Evolutionary conservation across 2,113 vertebrate species (phyloP), one percentile per base, ranked within the genome.

Genomic region (Silurus glanis): DNA sequence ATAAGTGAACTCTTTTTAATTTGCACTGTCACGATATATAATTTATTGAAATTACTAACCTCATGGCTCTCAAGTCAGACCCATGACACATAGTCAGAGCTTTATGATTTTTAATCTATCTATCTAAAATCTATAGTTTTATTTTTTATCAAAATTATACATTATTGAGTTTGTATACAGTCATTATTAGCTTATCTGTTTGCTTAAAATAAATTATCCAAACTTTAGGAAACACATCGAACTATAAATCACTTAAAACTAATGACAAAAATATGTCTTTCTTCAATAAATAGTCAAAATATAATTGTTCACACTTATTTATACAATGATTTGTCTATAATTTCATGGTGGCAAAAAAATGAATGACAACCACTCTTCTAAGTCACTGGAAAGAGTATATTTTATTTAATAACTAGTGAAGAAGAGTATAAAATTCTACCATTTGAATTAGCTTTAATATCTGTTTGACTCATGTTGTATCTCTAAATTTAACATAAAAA

Each of bases 1-100:
- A 0, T 76, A 19, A 84, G 7, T 51, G 7, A 45, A 61, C 12
- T 13, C 1, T 84, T 2, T 83, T 61, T 37, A 83, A 19, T 10
- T 66, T 51, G 9, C 21, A 62, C n/a, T 74, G 19, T 74, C 28
- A 82, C 90, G 84, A 84, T 61, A 61, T 83, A 97, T 96, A 94
- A 95, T 96, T 72, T 49, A 49, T 10, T 49, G 69, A 72, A 49
- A 72, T 21, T 47, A 49, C 17, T 23, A 72, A 72, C 8, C 8
- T 17, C 28, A 16, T 69, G 6, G 5, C 28, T 67, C n/a, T 28
- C n/a, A 37, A 69, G 37, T 37, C 37, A 37, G 37, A 37, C 37
- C 37, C 37, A 37, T 37, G 37, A 49, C 69, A 9, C 37, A 9
- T 21, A 3, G 16, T 8, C 17, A 19, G 16, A 17, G 69, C 3